phyloP scores from a whole-genome alignment of 2,797 vertebrate species.

The Sciurus vulgaris region DNA sequence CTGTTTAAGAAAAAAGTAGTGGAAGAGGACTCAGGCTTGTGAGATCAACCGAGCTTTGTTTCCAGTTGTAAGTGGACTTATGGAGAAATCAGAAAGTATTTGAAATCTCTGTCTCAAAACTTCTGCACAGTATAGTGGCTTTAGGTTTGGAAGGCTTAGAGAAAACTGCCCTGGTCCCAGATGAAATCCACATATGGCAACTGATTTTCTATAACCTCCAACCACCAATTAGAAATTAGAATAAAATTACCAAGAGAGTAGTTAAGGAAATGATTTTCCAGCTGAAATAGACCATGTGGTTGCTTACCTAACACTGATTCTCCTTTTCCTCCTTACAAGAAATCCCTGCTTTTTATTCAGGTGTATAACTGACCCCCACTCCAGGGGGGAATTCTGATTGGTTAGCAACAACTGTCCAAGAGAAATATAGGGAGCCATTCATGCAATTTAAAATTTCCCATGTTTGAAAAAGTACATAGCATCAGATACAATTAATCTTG shows the following conservation, averaged over 20 bases:
- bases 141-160: neutral
- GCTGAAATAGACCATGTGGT: neutral
- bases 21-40: neutral
- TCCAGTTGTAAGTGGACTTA: neutral
- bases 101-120: neutral
- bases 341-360: neutral
- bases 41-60: neutral
- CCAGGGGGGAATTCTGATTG: neutral
- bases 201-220: neutral
- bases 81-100: neutral
- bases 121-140: neutral
- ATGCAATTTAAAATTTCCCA: neutral
- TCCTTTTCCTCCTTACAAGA: conserved; percentile 3
- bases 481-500: neutral
- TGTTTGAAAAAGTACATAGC: neutral
- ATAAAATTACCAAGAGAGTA: conserved; percentile 13
- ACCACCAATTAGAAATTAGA: neutral
- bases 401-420: neutral
- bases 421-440: neutral
- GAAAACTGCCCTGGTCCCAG: neutral
- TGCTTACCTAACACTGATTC: neutral
- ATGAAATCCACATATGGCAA: neutral
- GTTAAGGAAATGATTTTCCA: conserved; percentile 1
- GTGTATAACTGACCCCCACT: neutral
- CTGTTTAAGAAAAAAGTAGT: neutral